Evolutionary conservation across 2,113 vertebrate genomes (phyloP).

Genomic region (Sialia sialis): DNA sequence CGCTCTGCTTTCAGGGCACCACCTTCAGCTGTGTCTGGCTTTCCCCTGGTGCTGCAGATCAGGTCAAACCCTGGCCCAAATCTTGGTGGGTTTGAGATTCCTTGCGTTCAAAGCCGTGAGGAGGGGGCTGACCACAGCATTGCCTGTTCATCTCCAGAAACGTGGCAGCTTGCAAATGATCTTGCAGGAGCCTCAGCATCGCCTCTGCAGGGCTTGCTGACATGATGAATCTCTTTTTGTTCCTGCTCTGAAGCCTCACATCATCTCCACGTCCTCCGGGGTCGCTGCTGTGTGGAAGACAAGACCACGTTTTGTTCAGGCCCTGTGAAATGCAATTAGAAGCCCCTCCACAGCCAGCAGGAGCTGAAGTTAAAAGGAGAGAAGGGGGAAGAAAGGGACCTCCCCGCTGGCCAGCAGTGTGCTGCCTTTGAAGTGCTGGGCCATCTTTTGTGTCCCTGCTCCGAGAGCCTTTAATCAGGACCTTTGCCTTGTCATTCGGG

Average conservation of each 20-base stretch:
- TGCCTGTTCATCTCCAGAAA: not conserved
- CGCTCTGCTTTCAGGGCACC: not conserved
- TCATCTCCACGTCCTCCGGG: not conserved
- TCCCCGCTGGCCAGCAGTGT: conserved; percentile 74
- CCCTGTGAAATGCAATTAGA: conserved; percentile 79
- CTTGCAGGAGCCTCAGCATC: not conserved
- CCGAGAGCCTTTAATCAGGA: conserved; percentile 78
- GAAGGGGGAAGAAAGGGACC: conserved; percentile 54
- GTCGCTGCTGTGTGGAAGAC: conserved; percentile 66
- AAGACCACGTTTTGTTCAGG: conserved; percentile 72
- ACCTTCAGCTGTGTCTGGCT: not conserved
- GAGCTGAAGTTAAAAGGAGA: conserved; percentile 54
- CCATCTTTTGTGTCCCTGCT: conserved; percentile 70
- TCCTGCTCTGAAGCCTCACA: conserved; percentile 16
- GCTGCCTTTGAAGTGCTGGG: conserved; percentile 78
- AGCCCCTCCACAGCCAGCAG: conserved; percentile 66
- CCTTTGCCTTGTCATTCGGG: conserved; percentile 70
- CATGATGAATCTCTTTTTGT: conserved; percentile 23
- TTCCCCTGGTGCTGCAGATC: rapidly evolving
- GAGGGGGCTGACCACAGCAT: rapidly evolving
- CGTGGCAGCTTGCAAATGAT: not conserved
- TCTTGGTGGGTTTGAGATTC: not conserved
- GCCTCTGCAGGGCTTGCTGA: not conserved
- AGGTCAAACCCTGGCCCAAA: not conserved
- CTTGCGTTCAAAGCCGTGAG: rapidly evolving